Evolutionary conservation across 2,797 vertebrate genomes (phyloP).

Genomic region (Choloepus didactylus): DNA sequence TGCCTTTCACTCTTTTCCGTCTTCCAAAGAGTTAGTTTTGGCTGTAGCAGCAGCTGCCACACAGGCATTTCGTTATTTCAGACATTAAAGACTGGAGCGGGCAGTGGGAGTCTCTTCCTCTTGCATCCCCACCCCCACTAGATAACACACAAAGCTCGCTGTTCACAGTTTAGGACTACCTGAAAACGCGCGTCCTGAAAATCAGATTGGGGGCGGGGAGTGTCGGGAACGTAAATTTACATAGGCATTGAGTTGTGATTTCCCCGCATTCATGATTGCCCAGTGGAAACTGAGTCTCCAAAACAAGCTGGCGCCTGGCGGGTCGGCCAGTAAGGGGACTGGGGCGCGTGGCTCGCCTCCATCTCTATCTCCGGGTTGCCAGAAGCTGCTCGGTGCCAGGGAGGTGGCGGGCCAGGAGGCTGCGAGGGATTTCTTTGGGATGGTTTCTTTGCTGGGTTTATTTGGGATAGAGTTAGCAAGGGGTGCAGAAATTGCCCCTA

Average conservation of each 20-base stretch:
- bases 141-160: slow-evolving; percentile 81
- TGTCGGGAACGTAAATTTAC: slow-evolving; percentile 2
- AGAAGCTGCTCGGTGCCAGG: slow-evolving; percentile 26
- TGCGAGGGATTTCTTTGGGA: not conserved
- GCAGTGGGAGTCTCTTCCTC: slow-evolving; percentile 68
- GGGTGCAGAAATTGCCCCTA: not conserved
- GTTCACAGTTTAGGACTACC: slow-evolving; percentile 75
- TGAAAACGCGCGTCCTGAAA: slow-evolving; percentile 68
- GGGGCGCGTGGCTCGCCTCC: slow-evolving; percentile 64
- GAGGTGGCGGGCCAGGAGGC: not conserved
- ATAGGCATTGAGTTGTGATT: not conserved
- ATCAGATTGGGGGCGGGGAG: slow-evolving; percentile 24
- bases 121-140: slow-evolving; percentile 66
- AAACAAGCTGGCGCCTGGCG: slow-evolving; percentile 70
- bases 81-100: slow-evolving; percentile 81
- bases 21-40: slow-evolving; percentile 89
- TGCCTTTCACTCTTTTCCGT: slow-evolving; percentile 87
- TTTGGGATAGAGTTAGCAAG: not conserved
- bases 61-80: slow-evolving; percentile 87
- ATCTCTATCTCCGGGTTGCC: slow-evolving; percentile 47
- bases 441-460: not conserved
- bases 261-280: slow-evolving; percentile 29
- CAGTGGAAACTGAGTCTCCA: slow-evolving; percentile 72
- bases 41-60: slow-evolving; percentile 88
- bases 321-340: slow-evolving; percentile 54